These are phyloP conservation scores for Corythoichthys intestinalis DNA, from an alignment of 2,113 vertebrate genomes.

Conservation along the genomic window DNA sequence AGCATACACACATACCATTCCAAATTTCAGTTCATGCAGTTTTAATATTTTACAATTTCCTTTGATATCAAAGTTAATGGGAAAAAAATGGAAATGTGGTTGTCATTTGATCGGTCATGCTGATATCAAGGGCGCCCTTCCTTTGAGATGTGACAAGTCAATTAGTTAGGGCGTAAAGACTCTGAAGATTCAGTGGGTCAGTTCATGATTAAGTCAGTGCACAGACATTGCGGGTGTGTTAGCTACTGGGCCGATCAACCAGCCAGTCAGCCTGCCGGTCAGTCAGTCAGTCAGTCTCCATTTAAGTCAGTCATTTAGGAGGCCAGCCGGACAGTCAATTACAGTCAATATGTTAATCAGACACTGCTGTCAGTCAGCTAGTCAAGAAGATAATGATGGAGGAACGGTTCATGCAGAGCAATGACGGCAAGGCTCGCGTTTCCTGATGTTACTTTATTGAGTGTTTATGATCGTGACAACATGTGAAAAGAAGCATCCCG, in stretches of 20 bases:
- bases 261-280: conserved; percentile 55
- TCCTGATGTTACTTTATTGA: conserved; percentile 34
- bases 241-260: conserved; percentile 37
- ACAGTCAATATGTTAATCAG: conserved; percentile 66
- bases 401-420: conserved; percentile 37
- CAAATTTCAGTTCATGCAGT: not conserved
- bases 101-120: conserved; percentile 28
- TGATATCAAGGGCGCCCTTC: conserved; percentile 31
- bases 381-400: conserved; percentile 42
- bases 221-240: not conserved
- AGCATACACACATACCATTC: not conserved
- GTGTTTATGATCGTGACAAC: conserved; percentile 22
- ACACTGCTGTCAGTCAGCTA: conserved; percentile 54
- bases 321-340: conserved; percentile 54
- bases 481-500: conserved; percentile 13
- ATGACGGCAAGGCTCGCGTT: conserved; percentile 38
- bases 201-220: conserved; percentile 53
- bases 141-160: conserved; percentile 27
- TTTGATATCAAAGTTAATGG: conserved; percentile 51
- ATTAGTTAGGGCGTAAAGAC: conserved; percentile 29
- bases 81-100: conserved; percentile 50
- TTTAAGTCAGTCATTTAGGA: conserved; percentile 54
- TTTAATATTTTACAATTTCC: conserved; percentile 42
- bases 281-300: conserved; percentile 37
- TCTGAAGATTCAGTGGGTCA: conserved; percentile 23